Evolutionary conservation across 2,797 vertebrate genomes (phyloP), one percentile per base, ranked within the genome.

Genomic region (Hozukius guyotensis): DNA sequence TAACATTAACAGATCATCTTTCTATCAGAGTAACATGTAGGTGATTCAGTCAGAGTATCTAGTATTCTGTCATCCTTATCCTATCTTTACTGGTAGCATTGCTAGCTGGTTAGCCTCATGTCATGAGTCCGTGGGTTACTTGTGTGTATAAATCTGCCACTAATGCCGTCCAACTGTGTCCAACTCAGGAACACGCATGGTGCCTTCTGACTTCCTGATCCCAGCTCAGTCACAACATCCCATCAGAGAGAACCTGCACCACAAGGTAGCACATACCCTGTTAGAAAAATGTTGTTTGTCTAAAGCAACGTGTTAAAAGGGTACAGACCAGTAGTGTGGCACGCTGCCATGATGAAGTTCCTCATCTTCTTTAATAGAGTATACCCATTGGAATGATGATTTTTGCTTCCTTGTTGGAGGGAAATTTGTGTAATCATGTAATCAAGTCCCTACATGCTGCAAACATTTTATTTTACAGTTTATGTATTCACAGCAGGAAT

Each of bases 161-260:
- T 84, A 24, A 81, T 31, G 16, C 1, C 5, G 4, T n/a, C 55
- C 34, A 49, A 66, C 1, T 86, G 42, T 73, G 20, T 77, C 75
- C 66, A 77, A 63, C 82, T 46, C 88, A 99, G 98, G 98, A 86
- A 99, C 98, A 55, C 98, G 98, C 60, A 97, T 97, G 96, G 97
- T 99, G 85, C 98, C 98, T 2, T 97, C 96, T 86, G 98, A 99
- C 80, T 99, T 99, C 90, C 93, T 99, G 80, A 98, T 99, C 83
- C 97, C 98, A 1, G 97, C 96, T 78, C 98, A 99, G 94, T 95
- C 96, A 6, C 98, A 99, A 86, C 93, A 99, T 81, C 98, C 98
- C 4, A 93, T 99, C 95, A 96, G 98, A 89, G 96, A 97, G 9
- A 97, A 94, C 64, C 94, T 99, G 79, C 98, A 99, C 92, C 98